Evolutionary conservation across 2,888 invertebrate species (phyloP), one percentile per base, ranked within the genome.

Genomic region (Leptura quadrifasciata): DNA sequence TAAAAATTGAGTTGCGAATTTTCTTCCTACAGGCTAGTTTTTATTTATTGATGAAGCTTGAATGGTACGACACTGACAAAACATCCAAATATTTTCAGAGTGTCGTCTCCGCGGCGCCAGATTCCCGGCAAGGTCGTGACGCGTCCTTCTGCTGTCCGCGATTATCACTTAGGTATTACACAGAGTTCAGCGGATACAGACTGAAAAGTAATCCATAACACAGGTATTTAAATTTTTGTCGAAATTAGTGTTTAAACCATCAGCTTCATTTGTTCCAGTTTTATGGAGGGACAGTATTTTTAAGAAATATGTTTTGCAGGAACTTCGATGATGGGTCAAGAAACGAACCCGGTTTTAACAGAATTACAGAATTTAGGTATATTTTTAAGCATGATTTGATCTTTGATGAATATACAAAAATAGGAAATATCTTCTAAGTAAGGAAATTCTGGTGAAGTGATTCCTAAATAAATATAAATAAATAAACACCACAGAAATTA

Each of bases 41-140:
- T 10, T 9, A 12, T 57, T n/a, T n/a, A n/a, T n/a, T n/a, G n/a
- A 6, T 24, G n/a, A 58, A 5, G 10, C 15, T 24, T 21, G 2
- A 1, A 21, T 3, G 20, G 24, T 58, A 31, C 69, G 69, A 39
- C 58, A 60, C 69, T 60, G 69, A 6, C 17, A 21, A 9, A 17
- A 6, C 24, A n/a, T 15, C 15, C 24, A 20, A 18, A 12, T 27
- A 55, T 27, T n/a, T 12, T 57, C 68, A 18, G 27, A 12, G 24
- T 57, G 69, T 69, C 69, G 68, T 27, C 58, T 55, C 6, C 10
- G 21, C 6, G 69, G 58, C 69, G 69, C 69, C 69, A 57, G 58
- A 69, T 69, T 58, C 69, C 21, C 69, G 17, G 17, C 69, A 69
- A 69, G 69, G 69, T 58, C 69, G 69, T 17, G 39, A 24, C 39